Percentiles rank a stretch among this genome's conserved stretches.
These are phyloP conservation scores for Corticium candelabrum DNA, from an alignment of 37 sponge, comb jelly and placozoan genomes.

Conservation along the genomic window DNA sequence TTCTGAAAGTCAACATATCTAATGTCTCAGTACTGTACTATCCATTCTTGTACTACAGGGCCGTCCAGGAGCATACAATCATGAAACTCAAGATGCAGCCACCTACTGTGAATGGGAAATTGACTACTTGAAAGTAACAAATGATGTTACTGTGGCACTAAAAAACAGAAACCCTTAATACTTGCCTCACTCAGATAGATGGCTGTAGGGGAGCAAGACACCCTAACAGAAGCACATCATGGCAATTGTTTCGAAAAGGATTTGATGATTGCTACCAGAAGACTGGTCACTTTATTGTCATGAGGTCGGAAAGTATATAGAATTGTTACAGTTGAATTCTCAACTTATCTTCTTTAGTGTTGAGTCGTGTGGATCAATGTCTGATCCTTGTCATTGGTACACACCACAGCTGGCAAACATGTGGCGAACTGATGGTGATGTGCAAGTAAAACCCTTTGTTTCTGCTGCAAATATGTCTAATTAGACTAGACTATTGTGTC, in stretches of 20 bases:
- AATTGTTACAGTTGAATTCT: not conserved
- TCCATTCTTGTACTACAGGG: not conserved
- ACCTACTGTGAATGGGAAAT: slow-evolving; percentile 12
- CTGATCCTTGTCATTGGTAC: not conserved
- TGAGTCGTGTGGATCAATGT: not conserved
- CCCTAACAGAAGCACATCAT: not conserved
- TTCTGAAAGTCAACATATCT: not conserved
- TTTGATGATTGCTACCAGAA: not conserved
- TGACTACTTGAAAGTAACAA: slow-evolving; percentile 2
- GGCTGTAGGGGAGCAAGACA: not conserved
- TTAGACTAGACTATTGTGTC: not conserved
- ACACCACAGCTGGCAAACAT: not conserved
- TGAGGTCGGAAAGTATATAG: not conserved
- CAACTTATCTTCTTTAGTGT: not conserved
- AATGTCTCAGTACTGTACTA: not conserved
- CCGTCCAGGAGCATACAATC: not conserved
- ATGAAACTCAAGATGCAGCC: slow-evolving; percentile 2
- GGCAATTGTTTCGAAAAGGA: not conserved
- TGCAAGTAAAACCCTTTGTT: not conserved
- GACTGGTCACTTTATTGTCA: not conserved
- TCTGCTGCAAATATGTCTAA: not conserved
- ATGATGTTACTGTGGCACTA: not conserved
- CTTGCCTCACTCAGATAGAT: not conserved
- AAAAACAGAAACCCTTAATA: not conserved
- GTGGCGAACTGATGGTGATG: slow-evolving; percentile 5